phyloP scores from a whole-genome alignment of 1,140 invertebrate species.

The Drosophila nikananu region DNA sequence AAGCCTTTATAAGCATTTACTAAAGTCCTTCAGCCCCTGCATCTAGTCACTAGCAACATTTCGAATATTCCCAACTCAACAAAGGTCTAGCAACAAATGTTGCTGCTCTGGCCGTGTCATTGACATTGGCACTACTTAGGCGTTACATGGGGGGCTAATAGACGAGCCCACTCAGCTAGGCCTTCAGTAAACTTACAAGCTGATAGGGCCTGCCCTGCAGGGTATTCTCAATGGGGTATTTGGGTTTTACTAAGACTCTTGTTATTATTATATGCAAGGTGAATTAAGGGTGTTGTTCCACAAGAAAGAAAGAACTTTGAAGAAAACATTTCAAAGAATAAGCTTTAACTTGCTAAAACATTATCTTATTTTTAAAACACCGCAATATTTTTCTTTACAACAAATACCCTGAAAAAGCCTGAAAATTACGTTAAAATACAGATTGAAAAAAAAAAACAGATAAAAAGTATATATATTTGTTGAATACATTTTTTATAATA shows the following conservation, averaged over 20 bases:
- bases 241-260: not conserved
- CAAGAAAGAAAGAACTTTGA: no score
- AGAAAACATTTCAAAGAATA: no score
- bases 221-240: not conserved
- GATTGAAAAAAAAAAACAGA: no score
- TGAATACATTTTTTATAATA: no score
- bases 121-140: conserved; percentile 32
- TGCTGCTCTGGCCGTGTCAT: conserved; percentile 37
- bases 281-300: no score
- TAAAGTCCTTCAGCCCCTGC: not conserved
- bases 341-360: no score
- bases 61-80: not conserved
- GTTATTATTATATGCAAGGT: no score
- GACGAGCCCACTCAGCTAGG: conserved; percentile 23
- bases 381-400: no score
- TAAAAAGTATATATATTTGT: no score
- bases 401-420: no score
- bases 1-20: conserved; percentile 29
- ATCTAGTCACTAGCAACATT: conserved; percentile 20
- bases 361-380: no score
- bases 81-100: conserved; percentile 18
- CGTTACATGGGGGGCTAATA: conserved; percentile 1
- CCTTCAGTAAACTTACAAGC: conserved; percentile 6
- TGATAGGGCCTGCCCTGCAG: not conserved
- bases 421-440: no score